A percentile compares a stretch with the other conserved stretches of the same genome.
Evolutionary conservation across 2,113 vertebrate genomes (phyloP).

Genomic region (Deroptyus accipitrinus): DNA sequence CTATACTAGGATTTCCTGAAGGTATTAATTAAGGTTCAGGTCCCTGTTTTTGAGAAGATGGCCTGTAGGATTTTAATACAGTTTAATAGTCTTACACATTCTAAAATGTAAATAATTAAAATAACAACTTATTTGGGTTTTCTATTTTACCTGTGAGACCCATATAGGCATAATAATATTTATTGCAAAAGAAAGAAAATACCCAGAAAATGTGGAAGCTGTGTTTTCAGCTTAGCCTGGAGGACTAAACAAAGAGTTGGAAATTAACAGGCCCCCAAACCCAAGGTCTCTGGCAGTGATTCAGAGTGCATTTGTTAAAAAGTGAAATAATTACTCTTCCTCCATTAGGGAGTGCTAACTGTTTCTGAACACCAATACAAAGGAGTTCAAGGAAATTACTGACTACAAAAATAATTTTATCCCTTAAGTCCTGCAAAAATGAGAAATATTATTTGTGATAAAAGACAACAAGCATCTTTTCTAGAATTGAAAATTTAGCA

Average conservation of each 20-base stretch:
- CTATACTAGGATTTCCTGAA: not conserved
- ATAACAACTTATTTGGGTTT: not conserved
- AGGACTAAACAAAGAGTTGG: constrained; percentile 12
- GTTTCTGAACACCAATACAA: constrained; percentile 42
- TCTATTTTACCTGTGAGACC: not conserved
- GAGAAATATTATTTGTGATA: not conserved
- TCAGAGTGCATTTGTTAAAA: constrained; percentile 39
- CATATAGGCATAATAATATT: not conserved
- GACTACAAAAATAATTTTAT: constrained; percentile 25
- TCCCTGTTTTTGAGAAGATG: not conserved
- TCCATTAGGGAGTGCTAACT: constrained; percentile 46
- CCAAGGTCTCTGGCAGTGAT: constrained; percentile 18
- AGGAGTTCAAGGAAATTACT: not conserved
- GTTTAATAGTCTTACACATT: not conserved
- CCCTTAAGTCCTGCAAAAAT: not conserved
- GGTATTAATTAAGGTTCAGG: not conserved
- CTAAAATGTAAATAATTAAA: not conserved
- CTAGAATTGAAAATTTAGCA: not conserved
- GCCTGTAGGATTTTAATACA: not conserved
- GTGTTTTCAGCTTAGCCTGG: not conserved
- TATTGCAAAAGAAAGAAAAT: not conserved
- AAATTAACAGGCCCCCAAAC: constrained; percentile 16
- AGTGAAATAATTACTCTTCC: constrained; percentile 41
- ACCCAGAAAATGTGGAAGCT: not conserved
- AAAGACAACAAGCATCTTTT: not conserved